Base-by-base conservation (phyloP, 2,797 vertebrate species). In the Lepilemur ruficaudatus region DNA sequence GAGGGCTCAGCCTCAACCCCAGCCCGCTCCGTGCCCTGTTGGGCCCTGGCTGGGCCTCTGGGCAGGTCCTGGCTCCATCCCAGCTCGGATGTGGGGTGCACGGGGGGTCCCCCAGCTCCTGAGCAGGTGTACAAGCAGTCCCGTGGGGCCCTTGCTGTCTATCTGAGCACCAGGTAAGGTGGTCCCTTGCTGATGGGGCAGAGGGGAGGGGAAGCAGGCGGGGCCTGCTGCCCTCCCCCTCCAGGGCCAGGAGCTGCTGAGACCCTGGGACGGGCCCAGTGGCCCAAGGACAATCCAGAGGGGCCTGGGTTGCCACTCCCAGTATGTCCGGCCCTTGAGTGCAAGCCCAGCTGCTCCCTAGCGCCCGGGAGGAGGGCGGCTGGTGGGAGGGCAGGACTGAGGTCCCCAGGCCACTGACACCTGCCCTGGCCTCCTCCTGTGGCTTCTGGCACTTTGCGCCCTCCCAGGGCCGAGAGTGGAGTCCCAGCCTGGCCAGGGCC, bases 321-420 rank as follows among this genome's bases (percentile, higher is more conserved):
- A 4, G 38, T 1, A 3, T 1, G 4, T 20, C 28, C 5, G 22
- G 43, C 28, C 41, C 25, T 28, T 48, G 14, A 4, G 6, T 0
- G 17, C 14, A n/a, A 3, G 17, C 7, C 3, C 35, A 5, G 2
- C 61, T 78, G 65, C 61, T 5, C 18, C 2, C 14, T 0, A 6
- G 70, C 20, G 4, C 4, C 6, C 22, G 18, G 55, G 20, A 57
- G 25, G 11, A 50, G 59, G 59, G 5, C 11, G 5, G 59, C 59
- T 61, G 25, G 63, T 0, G 7, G 0, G 17, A 28, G 41, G 7
- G 13, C 10, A 3, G 10, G 5, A 28, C 4, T 0, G 4, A 13
- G 30, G 14, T 28, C 69, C 3, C 4, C 32, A 0, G 4, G 72
- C n/a, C 25, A 2, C 69, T 2, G 55, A 25, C 5, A 7, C 72